Conservation (phyloP, 2,113 vertebrate genomes). For the Pavo muticus region DNA sequence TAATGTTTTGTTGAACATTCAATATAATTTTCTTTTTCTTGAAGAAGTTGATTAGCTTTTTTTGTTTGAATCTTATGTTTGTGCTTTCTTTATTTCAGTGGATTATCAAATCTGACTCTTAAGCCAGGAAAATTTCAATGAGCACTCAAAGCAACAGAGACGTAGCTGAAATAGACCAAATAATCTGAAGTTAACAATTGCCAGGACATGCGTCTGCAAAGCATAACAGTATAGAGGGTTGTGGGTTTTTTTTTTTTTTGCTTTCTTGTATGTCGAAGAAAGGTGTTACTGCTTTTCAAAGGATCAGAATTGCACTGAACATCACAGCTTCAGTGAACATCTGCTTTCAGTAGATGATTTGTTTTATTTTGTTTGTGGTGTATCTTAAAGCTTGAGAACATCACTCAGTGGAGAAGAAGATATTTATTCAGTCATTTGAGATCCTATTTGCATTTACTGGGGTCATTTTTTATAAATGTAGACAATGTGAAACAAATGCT, state of each 20-base stretch:
- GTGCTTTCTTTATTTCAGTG: not conserved
- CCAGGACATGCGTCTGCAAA: not conserved
- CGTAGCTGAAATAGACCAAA: not conserved
- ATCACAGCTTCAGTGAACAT: not conserved
- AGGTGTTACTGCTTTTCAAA: not conserved
- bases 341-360: not conserved
- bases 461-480: not conserved
- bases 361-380: not conserved
- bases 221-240: not conserved
- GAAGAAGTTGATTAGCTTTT: not conserved
- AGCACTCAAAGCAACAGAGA: not conserved
- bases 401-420: not conserved
- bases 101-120: not conserved
- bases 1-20: not conserved
- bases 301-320: not conserved
- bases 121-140: not conserved
- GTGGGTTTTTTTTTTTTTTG: not conserved
- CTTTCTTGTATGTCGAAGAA: not conserved
- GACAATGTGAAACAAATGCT: not conserved
- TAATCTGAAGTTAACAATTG: not conserved
- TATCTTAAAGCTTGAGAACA: not conserved
- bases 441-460: not conserved
- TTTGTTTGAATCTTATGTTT: constrained; percentile 9
- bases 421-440: not conserved
- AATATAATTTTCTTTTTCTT: not conserved